A percentile compares a stretch with the other conserved stretches of the same genome.
These are phyloP conservation scores for Polymixis flavicincta DNA, from an alignment of 2,888 invertebrate species.

Conservation along the genomic window DNA sequence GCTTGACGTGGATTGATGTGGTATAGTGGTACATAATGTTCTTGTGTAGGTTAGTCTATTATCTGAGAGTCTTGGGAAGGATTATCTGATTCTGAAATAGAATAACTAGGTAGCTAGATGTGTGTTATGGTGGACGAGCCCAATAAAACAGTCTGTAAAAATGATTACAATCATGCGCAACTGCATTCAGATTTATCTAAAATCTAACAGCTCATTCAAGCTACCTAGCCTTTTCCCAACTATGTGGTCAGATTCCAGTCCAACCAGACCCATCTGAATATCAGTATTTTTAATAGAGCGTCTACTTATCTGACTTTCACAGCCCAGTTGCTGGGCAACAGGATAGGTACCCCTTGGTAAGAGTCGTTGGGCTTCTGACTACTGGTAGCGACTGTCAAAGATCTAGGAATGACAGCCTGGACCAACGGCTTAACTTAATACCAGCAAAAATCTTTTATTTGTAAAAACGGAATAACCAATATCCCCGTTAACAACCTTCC, in stretches of 20 bases:
- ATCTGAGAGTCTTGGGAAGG: background rate
- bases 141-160: background rate
- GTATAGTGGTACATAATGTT: slow-evolving; percentile 12
- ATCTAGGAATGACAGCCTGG: too few species aligned
- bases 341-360: too few species aligned
- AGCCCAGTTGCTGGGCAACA: too few species aligned
- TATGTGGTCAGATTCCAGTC: too few species aligned
- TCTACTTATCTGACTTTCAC: too few species aligned
- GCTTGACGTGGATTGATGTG: slow-evolving; percentile 37
- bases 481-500: slow-evolving; percentile 16
- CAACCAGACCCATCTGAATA: too few species aligned
- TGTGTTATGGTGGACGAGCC: background rate
- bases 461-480: background rate
- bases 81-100: background rate
- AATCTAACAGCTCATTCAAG: background rate
- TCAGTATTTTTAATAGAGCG: too few species aligned
- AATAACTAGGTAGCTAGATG: background rate
- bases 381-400: too few species aligned
- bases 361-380: too few species aligned
- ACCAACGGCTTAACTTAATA: too few species aligned
- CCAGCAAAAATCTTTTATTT: background rate
- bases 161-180: background rate
- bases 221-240: too few species aligned
- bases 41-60: background rate
- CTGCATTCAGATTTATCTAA: background rate